Conservation (phyloP, 2,113 vertebrate genomes). For the Manacus vitellinus region DNA sequence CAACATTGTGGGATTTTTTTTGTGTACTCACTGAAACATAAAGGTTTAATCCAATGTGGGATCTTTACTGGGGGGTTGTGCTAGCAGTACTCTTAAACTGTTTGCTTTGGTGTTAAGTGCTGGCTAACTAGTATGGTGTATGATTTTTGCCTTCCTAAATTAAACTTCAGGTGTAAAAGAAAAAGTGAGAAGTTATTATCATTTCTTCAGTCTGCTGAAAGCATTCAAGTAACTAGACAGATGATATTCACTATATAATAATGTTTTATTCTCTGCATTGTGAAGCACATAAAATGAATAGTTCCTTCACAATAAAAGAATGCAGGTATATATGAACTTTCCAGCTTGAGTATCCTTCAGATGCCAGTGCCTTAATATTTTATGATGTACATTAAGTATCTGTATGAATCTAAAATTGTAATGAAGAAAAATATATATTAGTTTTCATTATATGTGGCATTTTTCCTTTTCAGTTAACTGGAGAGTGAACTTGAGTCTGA, state of each 20-base stretch:
- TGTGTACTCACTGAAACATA: slow-evolving; percentile 26
- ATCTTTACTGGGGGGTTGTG: neutral
- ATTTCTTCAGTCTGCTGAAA: neutral
- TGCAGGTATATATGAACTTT: neutral
- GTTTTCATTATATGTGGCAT: neutral
- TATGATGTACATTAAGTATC: neutral
- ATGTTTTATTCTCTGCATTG: neutral
- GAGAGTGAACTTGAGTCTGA: neutral
- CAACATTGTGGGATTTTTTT: neutral
- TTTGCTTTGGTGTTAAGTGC: neutral
- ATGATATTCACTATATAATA: neutral
- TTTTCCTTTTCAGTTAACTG: neutral
- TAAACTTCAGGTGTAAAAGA: neutral
- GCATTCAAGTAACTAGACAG: neutral
- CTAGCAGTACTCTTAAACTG: neutral
- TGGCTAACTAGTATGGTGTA: neutral
- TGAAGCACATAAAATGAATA: neutral
- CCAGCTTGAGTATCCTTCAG: neutral
- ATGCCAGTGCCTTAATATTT: neutral
- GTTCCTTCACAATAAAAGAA: neutral
- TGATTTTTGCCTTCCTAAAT: neutral
- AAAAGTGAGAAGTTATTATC: neutral
- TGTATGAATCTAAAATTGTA: neutral
- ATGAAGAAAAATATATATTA: neutral
- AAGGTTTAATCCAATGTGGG: neutral